Conservation (phyloP, 2,888 invertebrate species). For the Bembecia ichneumoniformis region DNA sequence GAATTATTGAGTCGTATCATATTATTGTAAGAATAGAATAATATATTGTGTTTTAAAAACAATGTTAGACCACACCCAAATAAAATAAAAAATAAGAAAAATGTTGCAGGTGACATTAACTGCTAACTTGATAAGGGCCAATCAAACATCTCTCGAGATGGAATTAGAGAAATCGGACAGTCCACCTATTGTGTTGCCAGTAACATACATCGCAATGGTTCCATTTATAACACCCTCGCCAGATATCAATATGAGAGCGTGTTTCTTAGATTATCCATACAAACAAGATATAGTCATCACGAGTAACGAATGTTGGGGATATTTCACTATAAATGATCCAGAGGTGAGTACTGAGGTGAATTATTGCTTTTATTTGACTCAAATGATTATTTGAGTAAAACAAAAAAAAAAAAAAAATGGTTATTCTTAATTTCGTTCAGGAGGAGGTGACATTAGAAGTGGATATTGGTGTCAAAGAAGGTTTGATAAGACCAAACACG, state of each 20-base stretch:
- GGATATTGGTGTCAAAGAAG: slow-evolving; percentile 39
- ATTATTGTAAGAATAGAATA: too few species aligned
- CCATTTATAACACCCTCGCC: slow-evolving; percentile 61
- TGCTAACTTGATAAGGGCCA: slow-evolving; percentile 63
- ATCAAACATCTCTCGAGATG: slow-evolving; percentile 58
- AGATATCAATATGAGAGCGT: slow-evolving; percentile 68
- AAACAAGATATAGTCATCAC: slow-evolving; percentile 53
- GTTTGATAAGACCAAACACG: slow-evolving; percentile 55
- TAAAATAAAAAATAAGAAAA: not conserved
- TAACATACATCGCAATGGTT: slow-evolving; percentile 62
- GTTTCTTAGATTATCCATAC: slow-evolving; percentile 73
- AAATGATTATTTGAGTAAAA: too few species aligned
- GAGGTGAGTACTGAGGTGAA: slow-evolving; percentile 23
- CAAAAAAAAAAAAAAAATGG: too few species aligned
- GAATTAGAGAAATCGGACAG: slow-evolving; percentile 73
- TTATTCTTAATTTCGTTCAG: slow-evolving; percentile 11
- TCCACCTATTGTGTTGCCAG: slow-evolving; percentile 63
- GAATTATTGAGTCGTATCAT: too few species aligned
- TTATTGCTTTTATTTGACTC: too few species aligned
- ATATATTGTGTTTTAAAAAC: too few species aligned
- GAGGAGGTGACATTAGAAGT: slow-evolving; percentile 36
- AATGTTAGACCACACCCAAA: too few species aligned
- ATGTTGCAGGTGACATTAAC: slow-evolving; percentile 65
- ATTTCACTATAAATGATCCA: slow-evolving; percentile 43
- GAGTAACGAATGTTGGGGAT: slow-evolving; percentile 64